Base-by-base conservation (phyloP, 1,140 invertebrate species). In the Galleria mellonella region DNA sequence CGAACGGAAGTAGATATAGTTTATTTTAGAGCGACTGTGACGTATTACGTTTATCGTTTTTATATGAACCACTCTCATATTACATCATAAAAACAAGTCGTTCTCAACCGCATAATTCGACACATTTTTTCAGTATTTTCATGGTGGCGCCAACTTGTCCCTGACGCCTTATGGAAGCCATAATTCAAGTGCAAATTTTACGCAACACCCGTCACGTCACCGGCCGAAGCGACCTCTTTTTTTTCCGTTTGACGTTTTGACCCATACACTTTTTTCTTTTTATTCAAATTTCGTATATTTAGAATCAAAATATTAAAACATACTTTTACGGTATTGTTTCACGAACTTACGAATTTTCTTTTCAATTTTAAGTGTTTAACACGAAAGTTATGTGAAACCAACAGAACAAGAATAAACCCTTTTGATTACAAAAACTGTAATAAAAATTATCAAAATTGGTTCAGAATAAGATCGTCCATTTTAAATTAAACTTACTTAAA, bases 101-200 rank as follows among this genome's bases (percentile, higher is more conserved):
- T 37, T n/a, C 17, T 2, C 35, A 37, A 37, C 17, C 17, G 17
- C 17, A 37, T 42, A 37, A 32, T 30, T 32, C 52, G 30, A 43
- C 43, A 50, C 49, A 50, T 55, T 55, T 28, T 41, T 30, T 32
- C 32, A 33, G 27, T 46, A 50, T 55, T 37, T 55, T 55, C 35
- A 32, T 9, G 35, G 6, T 36, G 59, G 63, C 63, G 63, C 63
- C 63, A 52, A 17, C 1, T 3, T 31, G 47, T 44, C 48, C 43
- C 30, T n/a, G 2, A 23, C 45, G 31, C 45, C 55, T 32, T 47
- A 43, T 61, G 57, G 32, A 12, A 30, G 50, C 55, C 46, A 62
- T 62, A 62, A 58, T 30, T 62, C 59, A 62, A 13, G 47, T 30
- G 36, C 58, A 47, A 55, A 52, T 49, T 46, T 48, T n/a, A 43